phyloP scores from a whole-genome alignment of 2,888 invertebrate genomes.

The Colostygia pectinataria region DNA sequence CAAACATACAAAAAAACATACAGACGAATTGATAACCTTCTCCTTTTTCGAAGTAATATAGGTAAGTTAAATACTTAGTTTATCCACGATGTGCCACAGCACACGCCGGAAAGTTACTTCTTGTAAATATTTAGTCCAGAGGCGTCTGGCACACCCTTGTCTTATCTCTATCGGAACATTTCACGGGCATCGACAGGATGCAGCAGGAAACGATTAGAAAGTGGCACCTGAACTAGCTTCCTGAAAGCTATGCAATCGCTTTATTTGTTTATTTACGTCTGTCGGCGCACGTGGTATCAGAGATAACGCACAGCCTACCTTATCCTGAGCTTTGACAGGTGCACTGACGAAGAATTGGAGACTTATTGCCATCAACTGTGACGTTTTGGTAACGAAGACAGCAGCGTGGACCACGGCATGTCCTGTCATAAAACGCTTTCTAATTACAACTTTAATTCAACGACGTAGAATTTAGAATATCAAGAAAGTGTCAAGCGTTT shows the following conservation, averaged over 20 bases:
- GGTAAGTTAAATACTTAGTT: too few species aligned
- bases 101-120: background rate
- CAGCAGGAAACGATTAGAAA: constrained; percentile 61
- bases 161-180: constrained; percentile 71
- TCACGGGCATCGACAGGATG: constrained; percentile 60
- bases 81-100: constrained; percentile 1
- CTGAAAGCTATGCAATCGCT: constrained; percentile 55
- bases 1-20: too few species aligned
- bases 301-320: constrained; percentile 34
- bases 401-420: too few species aligned
- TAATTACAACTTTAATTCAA: too few species aligned
- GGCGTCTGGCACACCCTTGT: constrained; percentile 69
- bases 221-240: constrained; percentile 57
- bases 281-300: constrained; percentile 53
- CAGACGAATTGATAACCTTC: too few species aligned
- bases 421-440: too few species aligned
- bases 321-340: background rate
- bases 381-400: too few species aligned
- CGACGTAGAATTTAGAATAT: too few species aligned
- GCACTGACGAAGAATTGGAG: too few species aligned
- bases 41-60: too few species aligned
- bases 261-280: constrained; percentile 53
- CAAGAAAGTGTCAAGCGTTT: too few species aligned
- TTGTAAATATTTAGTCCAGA: constrained; percentile 58
- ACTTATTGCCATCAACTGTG: too few species aligned